Evolutionary conservation across 2,888 invertebrate genomes (phyloP), one percentile per base, ranked within the genome.

Genomic region (Macaria liturata): DNA sequence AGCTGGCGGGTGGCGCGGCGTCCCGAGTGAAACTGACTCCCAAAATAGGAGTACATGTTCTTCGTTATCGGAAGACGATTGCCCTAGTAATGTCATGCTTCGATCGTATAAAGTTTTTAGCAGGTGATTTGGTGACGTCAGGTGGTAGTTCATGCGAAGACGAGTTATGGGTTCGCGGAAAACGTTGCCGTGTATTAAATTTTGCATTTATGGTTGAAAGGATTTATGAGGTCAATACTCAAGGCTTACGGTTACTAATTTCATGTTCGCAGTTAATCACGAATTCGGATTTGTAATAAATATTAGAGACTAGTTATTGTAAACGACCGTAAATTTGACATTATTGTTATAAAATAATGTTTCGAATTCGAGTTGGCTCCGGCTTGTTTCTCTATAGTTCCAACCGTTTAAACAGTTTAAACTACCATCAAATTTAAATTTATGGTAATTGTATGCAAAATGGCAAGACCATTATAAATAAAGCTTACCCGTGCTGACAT

Each of bases 121-220:
- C 85, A 82, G 81, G 79, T 83, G 81, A 83, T 84, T 56, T 79
- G 77, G 78, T 87, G 87, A 87, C 86, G 86, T 88, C 84, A 84
- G 71, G 67, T 64, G 66, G 67, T 66, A 72, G 71, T 75, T 79
- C 74, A 77, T 77, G 74, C 75, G 64, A 75, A 68, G 70, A 72
- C 49, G 65, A 68, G 71, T 73, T 74, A 76, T 74, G 74, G 68
- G 67, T 68, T 50, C 56, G 69, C 68, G 70, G 72, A 72, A 76
- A 74, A 65, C 65, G 62, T 54, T 69, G 62, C 55, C 60, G 60
- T 67, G 70, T 69, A 69, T 77, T 67, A 69, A 75, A 67, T 61
- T 62, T 65, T 62, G 61, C 58, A 63, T 70, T 69, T 57, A 65
- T 61, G 54, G 66, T 68, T 67, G 50, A 30, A 54, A 55, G 49